phyloP scores from a whole-genome alignment of 1,140 invertebrate species.

The Elysia chlorotica region DNA sequence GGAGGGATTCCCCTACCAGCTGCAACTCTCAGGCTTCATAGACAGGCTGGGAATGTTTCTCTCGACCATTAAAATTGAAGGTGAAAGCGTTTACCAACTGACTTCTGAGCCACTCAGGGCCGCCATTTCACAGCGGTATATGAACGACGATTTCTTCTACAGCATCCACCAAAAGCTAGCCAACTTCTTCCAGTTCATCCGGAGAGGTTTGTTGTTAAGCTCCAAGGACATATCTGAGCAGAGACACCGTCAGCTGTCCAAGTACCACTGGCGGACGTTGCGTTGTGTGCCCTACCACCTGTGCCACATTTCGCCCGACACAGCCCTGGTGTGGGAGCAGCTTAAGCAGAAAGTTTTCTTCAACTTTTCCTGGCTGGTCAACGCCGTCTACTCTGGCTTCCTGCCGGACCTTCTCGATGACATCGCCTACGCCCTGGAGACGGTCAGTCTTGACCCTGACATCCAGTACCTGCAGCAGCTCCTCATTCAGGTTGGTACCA shows the following conservation, averaged over 20 bases:
- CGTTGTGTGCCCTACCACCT: conserved; percentile 33
- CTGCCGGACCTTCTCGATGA: conserved; percentile 31
- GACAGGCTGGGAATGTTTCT: conserved; percentile 22
- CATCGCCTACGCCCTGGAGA: conserved; percentile 24
- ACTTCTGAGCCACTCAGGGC: conserved; percentile 4
- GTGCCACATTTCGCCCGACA: conserved; percentile 23
- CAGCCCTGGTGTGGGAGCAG: conserved; percentile 15
- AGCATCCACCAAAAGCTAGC: conserved; percentile 28
- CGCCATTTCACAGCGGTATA: conserved; percentile 21
- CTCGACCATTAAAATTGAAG: conserved; percentile 25
- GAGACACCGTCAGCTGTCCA: conserved; percentile 17
- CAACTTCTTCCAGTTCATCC: conserved; percentile 30
- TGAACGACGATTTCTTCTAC: conserved; percentile 18
- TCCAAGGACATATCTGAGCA: conserved; percentile 27
- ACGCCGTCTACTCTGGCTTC: conserved; percentile 32
- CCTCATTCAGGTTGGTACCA: conserved; percentile 18
- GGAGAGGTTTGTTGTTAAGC: conserved; percentile 25
- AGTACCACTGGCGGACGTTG: conserved; percentile 29
- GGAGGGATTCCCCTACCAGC: conserved; percentile 32
- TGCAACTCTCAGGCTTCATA: conserved; percentile 25
- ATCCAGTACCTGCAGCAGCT: conserved; percentile 25
- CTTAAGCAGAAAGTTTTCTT: conserved; percentile 31
- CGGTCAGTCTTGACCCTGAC: conserved; percentile 25
- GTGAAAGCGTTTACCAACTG: conserved; percentile 26
- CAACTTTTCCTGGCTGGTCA: conserved; percentile 34